These are phyloP conservation scores for Bombus affinis DNA, from an alignment of 1,140 invertebrate species.

Conservation along the genomic window DNA sequence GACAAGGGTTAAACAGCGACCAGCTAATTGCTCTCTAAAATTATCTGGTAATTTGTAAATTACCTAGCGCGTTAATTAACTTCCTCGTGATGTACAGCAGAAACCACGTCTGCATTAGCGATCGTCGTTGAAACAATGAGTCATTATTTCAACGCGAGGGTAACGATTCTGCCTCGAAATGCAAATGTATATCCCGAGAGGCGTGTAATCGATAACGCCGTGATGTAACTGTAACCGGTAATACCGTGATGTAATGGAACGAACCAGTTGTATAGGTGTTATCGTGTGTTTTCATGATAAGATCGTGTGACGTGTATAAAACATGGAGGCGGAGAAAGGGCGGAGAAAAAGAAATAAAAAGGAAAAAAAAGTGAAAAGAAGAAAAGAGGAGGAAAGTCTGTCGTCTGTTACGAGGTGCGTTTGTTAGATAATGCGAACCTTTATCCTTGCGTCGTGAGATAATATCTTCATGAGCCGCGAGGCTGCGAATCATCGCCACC, in stretches of 20 bases:
- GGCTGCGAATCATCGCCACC: neutral
- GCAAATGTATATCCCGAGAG: slow-evolving; percentile 28
- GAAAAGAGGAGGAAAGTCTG: neutral
- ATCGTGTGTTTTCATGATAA: slow-evolving; percentile 33
- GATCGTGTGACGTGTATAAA: slow-evolving; percentile 6
- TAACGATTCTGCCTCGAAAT: slow-evolving; percentile 26
- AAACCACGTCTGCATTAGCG: neutral
- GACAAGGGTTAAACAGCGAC: neutral
- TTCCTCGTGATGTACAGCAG: neutral
- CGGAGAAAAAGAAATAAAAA: neutral
- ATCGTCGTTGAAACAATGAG: slow-evolving; percentile 30
- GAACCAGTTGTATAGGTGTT: slow-evolving; percentile 40
- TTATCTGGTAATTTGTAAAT: slow-evolving; percentile 30
- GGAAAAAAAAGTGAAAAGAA: neutral
- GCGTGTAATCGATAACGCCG: slow-evolving; percentile 46
- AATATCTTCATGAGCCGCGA: neutral
- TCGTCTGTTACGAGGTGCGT: neutral
- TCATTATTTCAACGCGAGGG: slow-evolving; percentile 28
- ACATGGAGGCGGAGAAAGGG: neutral
- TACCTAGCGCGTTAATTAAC: slow-evolving; percentile 22
- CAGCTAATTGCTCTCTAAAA: neutral
- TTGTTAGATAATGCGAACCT: neutral
- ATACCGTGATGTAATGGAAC: slow-evolving; percentile 33
- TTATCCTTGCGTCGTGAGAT: slow-evolving; percentile 8
- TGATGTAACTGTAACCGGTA: slow-evolving; percentile 50